Percentiles rank a stretch among this genome's conserved stretches.
phyloP scores from a whole-genome alignment of 1,140 invertebrate genomes.

The Habropoda laboriosa region DNA sequence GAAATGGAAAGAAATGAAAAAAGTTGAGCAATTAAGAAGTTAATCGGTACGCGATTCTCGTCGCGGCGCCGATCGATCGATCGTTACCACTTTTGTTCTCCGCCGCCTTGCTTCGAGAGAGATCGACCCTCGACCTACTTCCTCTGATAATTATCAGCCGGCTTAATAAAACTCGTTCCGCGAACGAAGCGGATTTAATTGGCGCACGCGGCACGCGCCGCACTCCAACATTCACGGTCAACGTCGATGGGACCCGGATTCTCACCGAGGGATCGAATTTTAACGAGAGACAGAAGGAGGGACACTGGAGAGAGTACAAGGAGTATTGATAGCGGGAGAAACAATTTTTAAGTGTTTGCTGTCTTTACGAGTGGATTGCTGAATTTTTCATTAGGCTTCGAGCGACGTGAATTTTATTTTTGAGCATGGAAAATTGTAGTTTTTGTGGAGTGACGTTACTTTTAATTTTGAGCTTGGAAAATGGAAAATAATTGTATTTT shows the following conservation, averaged over 20 bases:
- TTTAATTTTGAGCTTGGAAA: too few relatives aligned
- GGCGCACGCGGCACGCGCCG: neutral
- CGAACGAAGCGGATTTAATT: conserved; percentile 55
- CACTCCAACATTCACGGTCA: conserved; percentile 16
- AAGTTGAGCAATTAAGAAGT: conserved; percentile 63
- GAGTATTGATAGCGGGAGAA: too few relatives aligned
- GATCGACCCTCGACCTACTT: conserved; percentile 61
- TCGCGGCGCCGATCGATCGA: conserved; percentile 44
- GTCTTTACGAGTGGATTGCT: too few relatives aligned
- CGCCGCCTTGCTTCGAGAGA: conserved; percentile 33
- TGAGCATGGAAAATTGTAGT: too few relatives aligned
- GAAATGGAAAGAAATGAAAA: conserved; percentile 58
- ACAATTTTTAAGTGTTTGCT: too few relatives aligned
- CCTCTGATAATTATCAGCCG: conserved; percentile 57
- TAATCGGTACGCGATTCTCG: conserved; percentile 55
- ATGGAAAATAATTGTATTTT: too few relatives aligned
- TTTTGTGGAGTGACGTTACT: too few relatives aligned
- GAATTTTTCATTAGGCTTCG: too few relatives aligned
- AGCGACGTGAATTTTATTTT: too few relatives aligned
- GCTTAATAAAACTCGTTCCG: conserved; percentile 60
- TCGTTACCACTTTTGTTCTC: conserved; percentile 51
- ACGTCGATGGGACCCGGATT: neutral
- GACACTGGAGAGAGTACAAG: too few relatives aligned
- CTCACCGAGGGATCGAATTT: neutral
- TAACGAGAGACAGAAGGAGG: too few relatives aligned